Conservation (phyloP, 2,797 vertebrate species). For the Siniperca undulata region DNA sequence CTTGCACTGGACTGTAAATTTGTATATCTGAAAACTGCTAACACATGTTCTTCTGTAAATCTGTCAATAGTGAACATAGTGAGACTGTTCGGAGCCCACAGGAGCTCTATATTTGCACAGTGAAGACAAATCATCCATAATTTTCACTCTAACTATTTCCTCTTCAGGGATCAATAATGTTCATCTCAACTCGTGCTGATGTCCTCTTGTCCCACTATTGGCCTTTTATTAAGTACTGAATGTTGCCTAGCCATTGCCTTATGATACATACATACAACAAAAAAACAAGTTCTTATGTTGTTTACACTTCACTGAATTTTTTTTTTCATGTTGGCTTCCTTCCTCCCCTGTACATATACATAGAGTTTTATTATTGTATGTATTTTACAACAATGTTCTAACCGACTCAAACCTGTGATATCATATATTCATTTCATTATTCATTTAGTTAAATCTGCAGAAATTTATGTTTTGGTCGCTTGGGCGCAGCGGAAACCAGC, state of each 20-base stretch:
- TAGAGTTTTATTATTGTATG: background rate
- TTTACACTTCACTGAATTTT: background rate
- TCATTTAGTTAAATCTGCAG: background rate
- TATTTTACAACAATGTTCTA: no score
- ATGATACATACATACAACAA: background rate
- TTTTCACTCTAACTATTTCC: background rate
- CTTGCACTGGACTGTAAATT: conserved; percentile 35
- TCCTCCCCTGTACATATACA: background rate
- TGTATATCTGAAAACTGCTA: conserved; percentile 50
- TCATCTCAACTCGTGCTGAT: background rate
- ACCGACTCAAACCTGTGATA: background rate
- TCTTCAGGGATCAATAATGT: conserved; percentile 9
- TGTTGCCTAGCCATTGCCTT: background rate
- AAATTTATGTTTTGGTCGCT: no score
- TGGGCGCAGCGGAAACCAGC: background rate
- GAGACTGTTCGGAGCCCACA: background rate
- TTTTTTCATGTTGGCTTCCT: background rate
- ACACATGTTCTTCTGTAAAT: conserved; percentile 55
- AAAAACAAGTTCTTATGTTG: background rate
- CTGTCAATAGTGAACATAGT: conserved; percentile 38
- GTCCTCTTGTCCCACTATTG: background rate
- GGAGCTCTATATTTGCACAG: background rate
- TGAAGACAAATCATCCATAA: background rate
- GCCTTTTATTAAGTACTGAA: background rate
- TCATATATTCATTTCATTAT: background rate